Conservation (phyloP, 2,888 invertebrate genomes). For the Lasioglossum pauxillum region DNA sequence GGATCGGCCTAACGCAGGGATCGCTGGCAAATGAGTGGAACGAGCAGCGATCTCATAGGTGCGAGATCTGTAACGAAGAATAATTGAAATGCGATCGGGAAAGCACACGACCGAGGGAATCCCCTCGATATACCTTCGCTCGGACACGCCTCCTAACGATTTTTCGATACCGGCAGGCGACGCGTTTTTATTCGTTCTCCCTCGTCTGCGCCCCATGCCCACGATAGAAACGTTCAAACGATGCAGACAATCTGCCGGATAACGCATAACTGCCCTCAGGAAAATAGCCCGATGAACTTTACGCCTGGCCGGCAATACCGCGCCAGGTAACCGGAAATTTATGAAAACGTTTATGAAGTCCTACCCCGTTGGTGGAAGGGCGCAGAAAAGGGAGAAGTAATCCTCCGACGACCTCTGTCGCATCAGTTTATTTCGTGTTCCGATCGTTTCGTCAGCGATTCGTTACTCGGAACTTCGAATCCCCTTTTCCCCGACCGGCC, state of each 20-base stretch:
- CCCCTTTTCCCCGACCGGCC: background rate
- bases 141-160: constrained; percentile 70
- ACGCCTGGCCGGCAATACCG: constrained; percentile 44
- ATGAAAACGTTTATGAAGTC: constrained; percentile 74
- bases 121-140: constrained; percentile 59
- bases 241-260: constrained; percentile 71
- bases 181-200: constrained; percentile 69
- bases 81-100: constrained; percentile 68
- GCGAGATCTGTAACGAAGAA: constrained; percentile 71
- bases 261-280: constrained; percentile 68
- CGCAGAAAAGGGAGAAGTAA: constrained; percentile 38
- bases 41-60: constrained; percentile 47
- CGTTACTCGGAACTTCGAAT: constrained; percentile 37
- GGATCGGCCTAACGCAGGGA: constrained; percentile 20
- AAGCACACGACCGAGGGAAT: constrained; percentile 17
- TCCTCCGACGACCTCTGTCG: constrained; percentile 59
- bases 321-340: constrained; percentile 57
- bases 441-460: constrained; percentile 61
- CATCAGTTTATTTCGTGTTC: constrained; percentile 37
- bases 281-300: constrained; percentile 66
- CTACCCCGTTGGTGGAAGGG: constrained; percentile 30
- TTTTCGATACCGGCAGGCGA: constrained; percentile 73
- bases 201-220: constrained; percentile 9
- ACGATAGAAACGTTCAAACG: constrained; percentile 66
- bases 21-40: constrained; percentile 52